These are phyloP conservation scores for Pangasius djambal DNA, from an alignment of 2,797 vertebrate genomes.

Conservation along the genomic window DNA sequence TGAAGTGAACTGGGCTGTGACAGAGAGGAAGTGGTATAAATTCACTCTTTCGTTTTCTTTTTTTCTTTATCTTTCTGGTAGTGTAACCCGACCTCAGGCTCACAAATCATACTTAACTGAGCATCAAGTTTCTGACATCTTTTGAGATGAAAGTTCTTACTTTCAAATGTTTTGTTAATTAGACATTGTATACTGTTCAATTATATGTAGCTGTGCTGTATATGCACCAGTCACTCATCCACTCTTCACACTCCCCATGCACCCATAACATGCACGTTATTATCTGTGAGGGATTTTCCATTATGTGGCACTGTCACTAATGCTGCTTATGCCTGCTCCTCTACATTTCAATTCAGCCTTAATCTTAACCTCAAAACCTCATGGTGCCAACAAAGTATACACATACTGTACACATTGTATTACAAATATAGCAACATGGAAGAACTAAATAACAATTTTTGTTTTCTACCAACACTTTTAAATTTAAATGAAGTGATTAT, in stretches of 20 bases:
- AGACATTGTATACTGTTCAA: background rate
- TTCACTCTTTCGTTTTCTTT: slow-evolving; percentile 29
- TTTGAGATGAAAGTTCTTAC: background rate
- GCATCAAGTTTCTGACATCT: slow-evolving; percentile 3
- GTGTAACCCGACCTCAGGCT: slow-evolving; percentile 22
- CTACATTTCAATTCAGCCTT: background rate
- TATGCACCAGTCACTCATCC: background rate
- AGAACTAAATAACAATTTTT: background rate
- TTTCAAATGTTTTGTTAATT: background rate
- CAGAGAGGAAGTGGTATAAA: slow-evolving; percentile 24
- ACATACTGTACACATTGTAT: background rate
- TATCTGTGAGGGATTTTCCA: background rate
- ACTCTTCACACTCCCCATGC: background rate
- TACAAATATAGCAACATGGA: background rate
- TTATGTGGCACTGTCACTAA: background rate
- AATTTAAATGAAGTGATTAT: background rate
- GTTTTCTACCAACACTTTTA: background rate
- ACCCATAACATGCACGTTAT: background rate
- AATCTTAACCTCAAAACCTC: background rate
- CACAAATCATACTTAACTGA: slow-evolving; percentile 9
- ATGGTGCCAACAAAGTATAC: background rate
- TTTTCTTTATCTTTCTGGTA: slow-evolving; percentile 21
- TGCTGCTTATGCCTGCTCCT: background rate
- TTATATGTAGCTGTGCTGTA: no score
- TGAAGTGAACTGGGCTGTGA: slow-evolving; percentile 34